These are phyloP conservation scores for Drosophila tani DNA, from an alignment of 1,140 invertebrate species.

Conservation along the genomic window DNA sequence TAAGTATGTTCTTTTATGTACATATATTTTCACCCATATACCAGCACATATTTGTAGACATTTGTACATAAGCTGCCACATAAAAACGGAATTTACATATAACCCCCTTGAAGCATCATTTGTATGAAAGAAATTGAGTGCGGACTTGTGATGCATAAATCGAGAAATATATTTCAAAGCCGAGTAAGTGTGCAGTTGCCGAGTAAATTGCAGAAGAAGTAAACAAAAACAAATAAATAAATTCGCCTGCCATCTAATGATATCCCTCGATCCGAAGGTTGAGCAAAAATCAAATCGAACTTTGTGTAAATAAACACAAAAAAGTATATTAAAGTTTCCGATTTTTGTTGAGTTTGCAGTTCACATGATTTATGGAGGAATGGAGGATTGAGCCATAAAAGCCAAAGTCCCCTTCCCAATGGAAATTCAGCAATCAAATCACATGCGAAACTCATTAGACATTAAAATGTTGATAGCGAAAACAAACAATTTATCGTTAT, in stretches of 20 bases:
- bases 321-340: slow-evolving; percentile 11
- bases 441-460: slow-evolving; percentile 50
- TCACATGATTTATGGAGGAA: slow-evolving; percentile 4
- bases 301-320: slow-evolving; percentile 27
- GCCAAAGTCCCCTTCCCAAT: slow-evolving; percentile 4
- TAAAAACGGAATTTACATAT: slow-evolving; percentile 42
- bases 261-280: slow-evolving; percentile 32
- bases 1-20: slow-evolving; percentile 6
- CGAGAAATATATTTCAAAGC: slow-evolving; percentile 5
- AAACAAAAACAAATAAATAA: slow-evolving; percentile 38
- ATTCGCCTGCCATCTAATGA: slow-evolving; percentile 32
- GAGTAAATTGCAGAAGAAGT: slow-evolving; percentile 23
- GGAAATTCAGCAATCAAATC: slow-evolving; percentile 34
- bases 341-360: slow-evolving; percentile 15
- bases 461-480: slow-evolving; percentile 42
- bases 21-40: slow-evolving; percentile 29
- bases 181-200: slow-evolving; percentile 16
- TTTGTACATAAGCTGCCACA: slow-evolving; percentile 33
- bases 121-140: slow-evolving; percentile 38
- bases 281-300: slow-evolving; percentile 32
- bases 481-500: slow-evolving; percentile 25
- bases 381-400: background rate
- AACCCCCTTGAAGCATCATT: slow-evolving; percentile 26
- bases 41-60: slow-evolving; percentile 31
- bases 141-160: slow-evolving; percentile 39